Evolutionary conservation across 2,113 vertebrate genomes (phyloP).

Genomic region (Nothoprocta pentlandii): DNA sequence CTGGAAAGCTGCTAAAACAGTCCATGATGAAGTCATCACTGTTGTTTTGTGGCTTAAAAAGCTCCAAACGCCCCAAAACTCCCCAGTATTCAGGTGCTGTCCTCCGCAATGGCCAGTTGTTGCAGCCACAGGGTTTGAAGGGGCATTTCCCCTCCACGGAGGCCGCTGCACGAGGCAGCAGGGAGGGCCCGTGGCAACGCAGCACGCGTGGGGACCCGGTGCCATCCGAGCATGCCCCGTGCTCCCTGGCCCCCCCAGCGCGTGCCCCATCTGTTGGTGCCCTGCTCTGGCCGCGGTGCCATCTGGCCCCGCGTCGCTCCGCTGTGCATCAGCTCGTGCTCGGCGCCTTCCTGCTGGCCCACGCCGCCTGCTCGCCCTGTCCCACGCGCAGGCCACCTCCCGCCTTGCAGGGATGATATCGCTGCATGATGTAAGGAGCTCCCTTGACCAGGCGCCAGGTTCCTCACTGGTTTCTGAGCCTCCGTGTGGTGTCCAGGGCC

Average conservation of each 20-base stretch:
- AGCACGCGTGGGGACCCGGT: too few relatives aligned
- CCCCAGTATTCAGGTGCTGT: neutral
- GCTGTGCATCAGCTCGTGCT: too few relatives aligned
- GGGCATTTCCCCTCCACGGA: neutral
- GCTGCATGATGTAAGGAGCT: neutral
- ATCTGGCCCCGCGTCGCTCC: neutral
- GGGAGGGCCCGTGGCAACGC: neutral
- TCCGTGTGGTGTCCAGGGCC: accelerated
- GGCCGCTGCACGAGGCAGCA: neutral
- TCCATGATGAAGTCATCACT: conserved; percentile 6
- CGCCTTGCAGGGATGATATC: too few relatives aligned
- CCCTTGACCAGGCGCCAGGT: neutral
- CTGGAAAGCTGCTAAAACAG: conserved; percentile 46
- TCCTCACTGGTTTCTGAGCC: neutral
- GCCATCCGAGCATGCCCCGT: too few relatives aligned
- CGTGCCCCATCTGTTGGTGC: neutral
- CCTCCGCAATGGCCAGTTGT: neutral
- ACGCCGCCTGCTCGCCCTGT: neutral
- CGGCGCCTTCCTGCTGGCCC: neutral
- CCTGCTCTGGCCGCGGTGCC: neutral
- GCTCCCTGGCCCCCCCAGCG: neutral
- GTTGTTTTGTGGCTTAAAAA: neutral
- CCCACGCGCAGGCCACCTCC: neutral
- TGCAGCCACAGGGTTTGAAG: neutral
- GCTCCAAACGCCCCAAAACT: accelerated